Evolutionary conservation across 2,113 vertebrate species (phyloP).

Genomic region (Callorhinus ursinus): DNA sequence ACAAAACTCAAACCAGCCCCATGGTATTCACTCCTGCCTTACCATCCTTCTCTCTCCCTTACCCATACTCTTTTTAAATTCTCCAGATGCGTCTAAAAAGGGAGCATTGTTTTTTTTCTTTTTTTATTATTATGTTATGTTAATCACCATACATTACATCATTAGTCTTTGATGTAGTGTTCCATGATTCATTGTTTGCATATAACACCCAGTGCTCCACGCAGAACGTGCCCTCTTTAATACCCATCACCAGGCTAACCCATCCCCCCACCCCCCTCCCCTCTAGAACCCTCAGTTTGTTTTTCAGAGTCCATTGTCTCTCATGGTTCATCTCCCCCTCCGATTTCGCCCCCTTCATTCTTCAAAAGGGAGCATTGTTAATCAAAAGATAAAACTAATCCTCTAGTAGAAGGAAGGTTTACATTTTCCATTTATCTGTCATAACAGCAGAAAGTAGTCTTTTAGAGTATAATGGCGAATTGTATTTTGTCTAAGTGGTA

Average conservation of each 20-base stretch:
- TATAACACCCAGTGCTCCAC: too few species aligned
- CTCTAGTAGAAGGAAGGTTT: conserved; percentile 44
- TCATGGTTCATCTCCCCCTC: too few species aligned
- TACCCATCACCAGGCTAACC: too few species aligned
- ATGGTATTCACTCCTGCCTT: neutral
- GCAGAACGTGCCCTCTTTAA: too few species aligned
- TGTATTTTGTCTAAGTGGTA: conserved; percentile 43
- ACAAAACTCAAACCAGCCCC: neutral
- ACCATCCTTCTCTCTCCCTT: neutral
- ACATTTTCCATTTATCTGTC: conserved; percentile 60
- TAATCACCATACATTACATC: too few species aligned
- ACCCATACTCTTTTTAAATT: conserved; percentile 4
- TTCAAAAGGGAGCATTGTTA: conserved; percentile 46
- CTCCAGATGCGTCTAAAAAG: conserved; percentile 54
- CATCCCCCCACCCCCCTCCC: too few species aligned
- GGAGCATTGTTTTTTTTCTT: neutral
- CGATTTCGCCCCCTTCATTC: too few species aligned
- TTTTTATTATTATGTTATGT: too few species aligned
- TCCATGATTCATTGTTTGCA: too few species aligned
- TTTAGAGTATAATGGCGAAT: conserved; percentile 43
- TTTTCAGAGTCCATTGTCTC: too few species aligned
- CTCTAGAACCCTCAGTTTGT: too few species aligned
- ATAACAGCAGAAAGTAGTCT: conserved; percentile 22
- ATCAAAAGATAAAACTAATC: conserved; percentile 44
- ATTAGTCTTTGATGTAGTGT: too few species aligned